Base-by-base conservation (phyloP, 2,888 invertebrate species). In the Chalcosyrphus nemorum region DNA sequence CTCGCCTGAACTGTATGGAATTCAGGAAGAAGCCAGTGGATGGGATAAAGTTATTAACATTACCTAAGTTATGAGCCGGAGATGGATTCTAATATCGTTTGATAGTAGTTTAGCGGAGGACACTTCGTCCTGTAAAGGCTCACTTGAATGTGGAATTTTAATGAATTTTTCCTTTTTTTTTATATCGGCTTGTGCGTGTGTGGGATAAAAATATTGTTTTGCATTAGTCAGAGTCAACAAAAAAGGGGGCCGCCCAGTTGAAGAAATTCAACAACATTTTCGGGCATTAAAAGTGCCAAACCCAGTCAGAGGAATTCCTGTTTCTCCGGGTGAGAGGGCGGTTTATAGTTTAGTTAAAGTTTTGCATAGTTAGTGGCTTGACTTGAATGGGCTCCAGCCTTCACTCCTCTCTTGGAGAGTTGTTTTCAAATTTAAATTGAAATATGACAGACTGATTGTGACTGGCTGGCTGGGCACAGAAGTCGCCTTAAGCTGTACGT, bases 1-100 rank as follows among this genome's bases (percentile, higher is more conserved):
- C 32, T 17, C 24, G 45, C 6, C 29, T 43, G 59, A n/a, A 9
- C 65, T 29, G 57, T 24, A 4, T 24, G 2, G 68, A 66, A 77
- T 82, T 77, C 59, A 82, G 72, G 65, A 71, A 66, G 43, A 72
- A 41, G 13, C 45, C 54, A 29, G 52, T 61, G 63, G 50, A 72
- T 68, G 82, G 77, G 2, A 84, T 84, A 78, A 74, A 84, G 78
- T 78, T 84, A 84, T 84, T 78, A 84, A 84, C 77, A 70, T 84
- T 84, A 74, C 13, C 38, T 13, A 38, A 74, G 74, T 84, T 84
- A 84, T 74, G 82, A 78, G 63, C 63, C 63, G 21, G n/a, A 74
- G 74, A 63, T 57, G 70, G 82, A 78, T 65, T 84, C 63, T 74
- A 74, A 78, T 78, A 74, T 74, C 66, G 61, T 43, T 41, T 52